These are phyloP conservation scores for Chloroceryle amazona DNA, from an alignment of 2,797 vertebrate genomes.

Conservation along the genomic window DNA sequence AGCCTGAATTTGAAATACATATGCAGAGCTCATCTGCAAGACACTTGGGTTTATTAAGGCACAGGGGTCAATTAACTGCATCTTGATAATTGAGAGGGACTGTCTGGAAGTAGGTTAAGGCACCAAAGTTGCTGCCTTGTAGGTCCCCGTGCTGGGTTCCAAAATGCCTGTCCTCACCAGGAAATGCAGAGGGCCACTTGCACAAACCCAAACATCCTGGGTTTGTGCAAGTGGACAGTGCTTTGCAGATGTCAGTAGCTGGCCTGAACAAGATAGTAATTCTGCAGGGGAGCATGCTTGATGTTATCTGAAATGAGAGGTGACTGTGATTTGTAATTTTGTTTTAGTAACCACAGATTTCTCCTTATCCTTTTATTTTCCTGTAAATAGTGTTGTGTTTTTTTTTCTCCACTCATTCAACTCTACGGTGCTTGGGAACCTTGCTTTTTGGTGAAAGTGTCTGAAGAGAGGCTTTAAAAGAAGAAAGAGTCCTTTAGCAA, in stretches of 20 bases:
- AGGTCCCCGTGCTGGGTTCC: rapidly evolving
- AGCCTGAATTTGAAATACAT: neutral
- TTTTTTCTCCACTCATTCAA: neutral
- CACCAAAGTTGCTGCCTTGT: rapidly evolving
- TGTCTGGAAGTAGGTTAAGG: neutral
- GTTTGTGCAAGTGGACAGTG: neutral
- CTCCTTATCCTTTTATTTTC: neutral
- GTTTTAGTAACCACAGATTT: neutral
- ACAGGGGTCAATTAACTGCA: neutral
- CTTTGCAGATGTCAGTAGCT: neutral
- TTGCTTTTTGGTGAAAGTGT: neutral
- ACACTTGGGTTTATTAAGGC: neutral
- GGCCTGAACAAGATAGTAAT: neutral
- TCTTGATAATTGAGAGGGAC: neutral
- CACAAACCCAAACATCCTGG: neutral
- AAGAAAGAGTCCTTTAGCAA: neutral
- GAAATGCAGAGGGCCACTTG: neutral
- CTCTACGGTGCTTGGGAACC: neutral
- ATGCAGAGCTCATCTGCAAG: neutral
- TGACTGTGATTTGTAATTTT: neutral
- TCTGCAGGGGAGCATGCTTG: neutral
- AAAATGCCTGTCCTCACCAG: neutral
- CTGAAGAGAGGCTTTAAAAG: neutral
- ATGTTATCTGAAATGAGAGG: neutral
- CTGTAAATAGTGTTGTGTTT: neutral